Percentiles rank a stretch among this genome's conserved stretches.
These are phyloP conservation scores for Scyliorhinus canicula DNA, from an alignment of 2,797 vertebrate species.

Conservation along the genomic window DNA sequence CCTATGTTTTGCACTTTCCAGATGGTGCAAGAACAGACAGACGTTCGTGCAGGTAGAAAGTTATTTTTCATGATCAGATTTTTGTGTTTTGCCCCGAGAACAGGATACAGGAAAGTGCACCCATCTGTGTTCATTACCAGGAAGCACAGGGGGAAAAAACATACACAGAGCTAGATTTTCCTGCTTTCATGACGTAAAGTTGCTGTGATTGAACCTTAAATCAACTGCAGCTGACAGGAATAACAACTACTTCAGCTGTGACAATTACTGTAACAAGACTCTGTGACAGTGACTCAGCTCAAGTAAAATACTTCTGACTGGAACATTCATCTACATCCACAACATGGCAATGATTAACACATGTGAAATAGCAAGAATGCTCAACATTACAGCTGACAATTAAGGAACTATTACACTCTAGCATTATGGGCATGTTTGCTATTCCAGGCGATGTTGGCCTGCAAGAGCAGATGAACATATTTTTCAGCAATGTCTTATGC, in stretches of 20 bases:
- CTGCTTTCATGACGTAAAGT: constrained; percentile 61
- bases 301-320: background rate
- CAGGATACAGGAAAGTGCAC: constrained; percentile 28
- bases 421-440: background rate
- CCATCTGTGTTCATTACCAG: constrained; percentile 14
- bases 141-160: background rate
- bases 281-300: background rate
- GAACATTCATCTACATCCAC: background rate
- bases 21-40: background rate
- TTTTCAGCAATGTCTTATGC: background rate
- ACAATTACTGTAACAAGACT: background rate
- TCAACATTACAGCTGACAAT: background rate
- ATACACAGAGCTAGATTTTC: constrained; percentile 40
- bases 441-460: background rate
- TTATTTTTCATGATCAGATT: background rate
- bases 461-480: background rate
- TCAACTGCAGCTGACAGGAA: constrained; percentile 55
- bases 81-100: background rate
- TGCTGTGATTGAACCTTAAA: constrained; percentile 55
- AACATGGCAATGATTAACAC: background rate
- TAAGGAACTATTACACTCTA: background rate
- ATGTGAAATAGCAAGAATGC: background rate
- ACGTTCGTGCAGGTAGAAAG: background rate
- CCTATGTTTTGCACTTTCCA: background rate
- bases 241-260: constrained; percentile 36